These are phyloP conservation scores for Sorex araneus DNA, from an alignment of 2,113 vertebrate species.

Conservation along the genomic window DNA sequence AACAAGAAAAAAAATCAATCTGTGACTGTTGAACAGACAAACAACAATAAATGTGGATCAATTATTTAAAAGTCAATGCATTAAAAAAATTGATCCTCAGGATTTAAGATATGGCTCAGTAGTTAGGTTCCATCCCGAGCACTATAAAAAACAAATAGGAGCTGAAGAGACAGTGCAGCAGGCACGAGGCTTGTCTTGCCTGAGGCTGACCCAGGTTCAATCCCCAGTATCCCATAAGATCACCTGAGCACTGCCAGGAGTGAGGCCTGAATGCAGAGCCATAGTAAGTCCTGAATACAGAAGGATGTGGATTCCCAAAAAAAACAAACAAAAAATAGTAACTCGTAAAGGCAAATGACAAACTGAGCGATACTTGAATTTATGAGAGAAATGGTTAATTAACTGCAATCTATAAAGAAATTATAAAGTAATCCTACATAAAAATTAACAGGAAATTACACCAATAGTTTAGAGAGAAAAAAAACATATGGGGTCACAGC, in stretches of 20 bases:
- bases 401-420: background rate
- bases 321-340: no score
- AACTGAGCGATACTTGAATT: background rate
- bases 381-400: background rate
- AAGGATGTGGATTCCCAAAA: no score
- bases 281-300: no score
- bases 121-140: no score
- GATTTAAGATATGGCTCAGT: background rate
- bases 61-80: background rate
- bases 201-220: background rate
- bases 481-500: no score
- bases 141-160: background rate
- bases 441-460: background rate
- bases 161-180: background rate
- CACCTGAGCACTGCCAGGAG: no score
- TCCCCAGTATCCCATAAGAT: no score
- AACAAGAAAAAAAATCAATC: no score
- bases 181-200: background rate
- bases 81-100: background rate
- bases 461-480: background rate
- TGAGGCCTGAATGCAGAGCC: no score
- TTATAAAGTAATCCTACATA: background rate
- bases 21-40: background rate
- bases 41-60: background rate
- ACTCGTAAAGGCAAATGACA: constrained; percentile 16